Evolutionary conservation across 1,140 invertebrate species (phyloP).

Genomic region (Drosophila equinoxialis): DNA sequence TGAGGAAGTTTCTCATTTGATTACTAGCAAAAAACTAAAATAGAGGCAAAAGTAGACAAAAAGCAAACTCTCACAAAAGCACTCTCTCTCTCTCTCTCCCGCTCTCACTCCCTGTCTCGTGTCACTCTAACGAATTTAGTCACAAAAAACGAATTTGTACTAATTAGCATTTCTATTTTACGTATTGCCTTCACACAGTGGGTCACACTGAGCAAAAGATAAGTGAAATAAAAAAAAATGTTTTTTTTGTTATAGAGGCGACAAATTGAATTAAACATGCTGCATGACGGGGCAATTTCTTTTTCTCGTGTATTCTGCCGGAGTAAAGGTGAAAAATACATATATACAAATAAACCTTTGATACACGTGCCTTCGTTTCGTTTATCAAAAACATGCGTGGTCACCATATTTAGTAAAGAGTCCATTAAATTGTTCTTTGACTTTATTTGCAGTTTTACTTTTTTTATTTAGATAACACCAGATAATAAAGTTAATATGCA

Average conservation of each 20-base stretch:
- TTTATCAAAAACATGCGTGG: background rate
- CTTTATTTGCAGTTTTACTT: background rate
- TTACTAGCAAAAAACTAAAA: constrained; percentile 42
- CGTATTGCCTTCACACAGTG: constrained; percentile 54
- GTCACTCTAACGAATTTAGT: constrained; percentile 52
- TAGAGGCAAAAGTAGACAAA: constrained; percentile 18
- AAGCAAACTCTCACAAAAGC: constrained; percentile 19
- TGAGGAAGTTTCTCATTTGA: constrained; percentile 63
- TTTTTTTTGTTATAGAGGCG: background rate
- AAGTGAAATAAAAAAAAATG: constrained; percentile 13
- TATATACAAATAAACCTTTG: background rate
- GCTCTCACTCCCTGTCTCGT: background rate
- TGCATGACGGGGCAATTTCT: background rate
- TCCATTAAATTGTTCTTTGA: background rate
- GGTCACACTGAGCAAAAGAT: constrained; percentile 35
- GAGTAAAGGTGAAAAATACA: background rate
- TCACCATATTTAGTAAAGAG: background rate
- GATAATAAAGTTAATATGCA: too few species aligned
- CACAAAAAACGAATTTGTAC: constrained; percentile 57
- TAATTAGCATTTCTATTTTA: constrained; percentile 70
- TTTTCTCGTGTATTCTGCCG: background rate
- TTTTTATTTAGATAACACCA: background rate
- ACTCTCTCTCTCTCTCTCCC: background rate
- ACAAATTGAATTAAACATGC: constrained; percentile 10
- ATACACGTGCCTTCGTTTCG: constrained; percentile 2